These are phyloP conservation scores for Gymnogyps californianus DNA, from an alignment of 2,113 vertebrate genomes.

Conservation along the genomic window DNA sequence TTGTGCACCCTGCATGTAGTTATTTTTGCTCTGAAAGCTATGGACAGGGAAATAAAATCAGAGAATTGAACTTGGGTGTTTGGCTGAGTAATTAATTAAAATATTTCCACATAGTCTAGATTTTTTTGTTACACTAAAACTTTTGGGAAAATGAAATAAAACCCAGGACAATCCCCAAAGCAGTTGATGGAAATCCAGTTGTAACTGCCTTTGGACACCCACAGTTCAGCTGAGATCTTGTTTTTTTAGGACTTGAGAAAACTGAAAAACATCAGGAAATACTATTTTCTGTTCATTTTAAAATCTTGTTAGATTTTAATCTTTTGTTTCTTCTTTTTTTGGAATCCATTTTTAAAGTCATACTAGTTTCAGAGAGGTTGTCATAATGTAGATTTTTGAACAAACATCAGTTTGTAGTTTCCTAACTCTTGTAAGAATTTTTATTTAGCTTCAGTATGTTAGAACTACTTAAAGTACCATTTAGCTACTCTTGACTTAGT, in stretches of 20 bases:
- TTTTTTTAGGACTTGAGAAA: not conserved
- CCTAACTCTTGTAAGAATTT: not conserved
- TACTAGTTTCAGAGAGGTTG: not conserved
- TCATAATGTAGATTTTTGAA: not conserved
- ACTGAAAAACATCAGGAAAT: not conserved
- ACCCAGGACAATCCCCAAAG: not conserved
- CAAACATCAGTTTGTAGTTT: not conserved
- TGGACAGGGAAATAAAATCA: not conserved
- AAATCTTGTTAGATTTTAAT: not conserved
- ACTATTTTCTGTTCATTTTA: not conserved
- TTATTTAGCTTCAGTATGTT: not conserved
- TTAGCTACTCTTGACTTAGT: not conserved
- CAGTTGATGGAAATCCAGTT: conserved; percentile 12
- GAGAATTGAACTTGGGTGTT: not conserved
- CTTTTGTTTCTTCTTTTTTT: not conserved
- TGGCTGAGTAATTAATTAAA: not conserved
- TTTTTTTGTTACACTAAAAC: not conserved
- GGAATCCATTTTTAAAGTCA: not conserved
- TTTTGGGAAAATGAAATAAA: conserved; percentile 40
- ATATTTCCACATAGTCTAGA: not conserved
- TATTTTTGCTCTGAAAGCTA: conserved; percentile 1
- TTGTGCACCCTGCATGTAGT: not conserved
- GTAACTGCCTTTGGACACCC: not conserved
- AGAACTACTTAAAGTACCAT: not conserved
- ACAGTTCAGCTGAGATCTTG: not conserved